Conservation (phyloP, 2,797 vertebrate species). For the Eidolon dupreanum region DNA sequence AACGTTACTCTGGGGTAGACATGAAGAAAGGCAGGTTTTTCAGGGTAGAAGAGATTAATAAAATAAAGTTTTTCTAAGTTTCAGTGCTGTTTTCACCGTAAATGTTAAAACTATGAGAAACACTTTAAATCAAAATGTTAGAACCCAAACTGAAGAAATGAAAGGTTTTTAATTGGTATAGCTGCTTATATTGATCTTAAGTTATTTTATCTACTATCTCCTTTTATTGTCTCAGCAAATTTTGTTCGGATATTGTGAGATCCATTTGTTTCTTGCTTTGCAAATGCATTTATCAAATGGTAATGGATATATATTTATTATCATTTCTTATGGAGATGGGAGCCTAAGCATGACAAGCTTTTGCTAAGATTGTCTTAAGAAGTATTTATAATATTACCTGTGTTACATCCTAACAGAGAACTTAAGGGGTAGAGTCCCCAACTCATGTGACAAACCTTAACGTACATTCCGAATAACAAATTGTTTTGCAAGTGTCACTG, state of each 20-base stretch:
- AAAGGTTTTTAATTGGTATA: neutral
- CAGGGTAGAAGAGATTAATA: neutral
- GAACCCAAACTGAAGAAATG: neutral
- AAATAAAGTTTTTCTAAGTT: constrained; percentile 69
- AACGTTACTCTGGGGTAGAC: neutral
- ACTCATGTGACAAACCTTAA: constrained; percentile 52
- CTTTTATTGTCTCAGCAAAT: constrained; percentile 22
- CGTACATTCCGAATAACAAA: neutral
- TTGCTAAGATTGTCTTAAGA: constrained; percentile 29
- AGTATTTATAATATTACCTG: constrained; percentile 64
- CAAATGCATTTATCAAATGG: constrained; percentile 7
- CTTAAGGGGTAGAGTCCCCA: neutral
- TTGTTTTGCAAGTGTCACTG: constrained; percentile 55
- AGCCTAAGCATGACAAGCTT: neutral
- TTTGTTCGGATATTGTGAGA: constrained; percentile 8
- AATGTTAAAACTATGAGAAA: constrained; percentile 36
- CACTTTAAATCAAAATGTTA: constrained; percentile 14
- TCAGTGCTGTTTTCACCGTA: constrained; percentile 42
- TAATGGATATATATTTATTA: neutral
- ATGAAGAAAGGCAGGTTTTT: neutral
- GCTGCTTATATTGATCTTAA: neutral
- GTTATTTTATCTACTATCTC: neutral
- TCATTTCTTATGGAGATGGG: neutral
- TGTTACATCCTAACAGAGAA: neutral
- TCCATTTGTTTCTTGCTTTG: constrained; percentile 37